phyloP scores from a whole-genome alignment of 2,113 vertebrate genomes.

The Hoplias malabaricus region DNA sequence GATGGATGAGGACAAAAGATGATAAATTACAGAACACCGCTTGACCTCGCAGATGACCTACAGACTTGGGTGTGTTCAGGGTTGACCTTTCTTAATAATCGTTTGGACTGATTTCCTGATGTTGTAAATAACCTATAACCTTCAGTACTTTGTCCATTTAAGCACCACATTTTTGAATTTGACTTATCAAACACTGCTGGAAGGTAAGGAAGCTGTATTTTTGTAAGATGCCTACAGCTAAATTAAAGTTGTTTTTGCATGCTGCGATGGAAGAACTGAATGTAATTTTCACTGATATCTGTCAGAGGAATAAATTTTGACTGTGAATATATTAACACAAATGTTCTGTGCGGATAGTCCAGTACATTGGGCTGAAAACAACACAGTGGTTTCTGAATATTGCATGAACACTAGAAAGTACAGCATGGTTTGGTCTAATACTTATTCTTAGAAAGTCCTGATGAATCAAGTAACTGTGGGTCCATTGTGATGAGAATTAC shows the following conservation, averaged over 20 bases:
- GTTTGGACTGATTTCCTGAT: neutral
- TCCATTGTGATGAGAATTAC: too few relatives aligned
- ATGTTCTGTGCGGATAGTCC: neutral
- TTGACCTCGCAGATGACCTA: too few relatives aligned
- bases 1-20: neutral
- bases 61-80: too few relatives aligned
- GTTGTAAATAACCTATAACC: neutral
- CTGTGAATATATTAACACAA: neutral
- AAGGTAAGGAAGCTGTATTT: neutral
- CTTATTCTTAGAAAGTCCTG: too few relatives aligned
- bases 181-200: neutral
- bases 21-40: neutral
- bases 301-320: neutral
- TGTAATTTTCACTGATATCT: constrained; percentile 3
- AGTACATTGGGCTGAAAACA: too few relatives aligned
- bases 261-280: neutral
- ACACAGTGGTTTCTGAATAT: too few relatives aligned
- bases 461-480: too few relatives aligned
- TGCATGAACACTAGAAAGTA: too few relatives aligned
- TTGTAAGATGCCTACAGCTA: neutral
- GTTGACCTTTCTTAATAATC: too few relatives aligned
- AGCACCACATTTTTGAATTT: neutral
- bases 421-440: too few relatives aligned
- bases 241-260: neutral
- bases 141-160: neutral